phyloP scores from a whole-genome alignment of 1,140 invertebrate species.

The Diorhabda carinulata region DNA sequence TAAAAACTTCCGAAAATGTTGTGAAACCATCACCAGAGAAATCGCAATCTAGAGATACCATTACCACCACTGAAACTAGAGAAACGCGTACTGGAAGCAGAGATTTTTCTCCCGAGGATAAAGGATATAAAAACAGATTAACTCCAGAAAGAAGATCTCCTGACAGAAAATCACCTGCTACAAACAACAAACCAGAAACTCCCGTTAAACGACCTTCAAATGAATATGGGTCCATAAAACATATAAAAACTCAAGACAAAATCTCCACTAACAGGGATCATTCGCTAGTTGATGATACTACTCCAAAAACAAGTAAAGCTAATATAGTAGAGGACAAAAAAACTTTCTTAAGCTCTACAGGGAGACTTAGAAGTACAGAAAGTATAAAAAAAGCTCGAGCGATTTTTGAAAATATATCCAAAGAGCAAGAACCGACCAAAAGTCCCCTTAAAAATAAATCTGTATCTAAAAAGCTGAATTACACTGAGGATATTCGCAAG shows the following conservation, averaged over 20 bases:
- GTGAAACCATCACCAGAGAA: conserved; percentile 22
- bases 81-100: background rate
- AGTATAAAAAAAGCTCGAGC: conserved; percentile 62
- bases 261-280: conserved; percentile 6
- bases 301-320: conserved; percentile 35
- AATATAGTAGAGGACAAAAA: conserved; percentile 32
- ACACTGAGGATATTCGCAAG: background rate
- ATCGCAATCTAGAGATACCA: conserved; percentile 3
- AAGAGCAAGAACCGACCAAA: conserved; percentile 32
- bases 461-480: background rate
- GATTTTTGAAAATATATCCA: conserved; percentile 57
- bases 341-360: conserved; percentile 35
- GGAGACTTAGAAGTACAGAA: conserved; percentile 53
- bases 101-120: conserved; percentile 6
- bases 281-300: conserved; percentile 13
- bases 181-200: conserved; percentile 19
- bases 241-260: conserved; percentile 17
- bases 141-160: conserved; percentile 19
- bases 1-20: background rate
- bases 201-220: conserved; percentile 23
- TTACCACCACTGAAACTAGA: background rate
- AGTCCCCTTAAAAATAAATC: conserved; percentile 1
- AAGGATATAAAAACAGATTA: conserved; percentile 15
- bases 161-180: conserved; percentile 25
- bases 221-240: conserved; percentile 20